Conservation (phyloP, 2,113 vertebrate genomes). For the Picathartes gymnocephalus region DNA sequence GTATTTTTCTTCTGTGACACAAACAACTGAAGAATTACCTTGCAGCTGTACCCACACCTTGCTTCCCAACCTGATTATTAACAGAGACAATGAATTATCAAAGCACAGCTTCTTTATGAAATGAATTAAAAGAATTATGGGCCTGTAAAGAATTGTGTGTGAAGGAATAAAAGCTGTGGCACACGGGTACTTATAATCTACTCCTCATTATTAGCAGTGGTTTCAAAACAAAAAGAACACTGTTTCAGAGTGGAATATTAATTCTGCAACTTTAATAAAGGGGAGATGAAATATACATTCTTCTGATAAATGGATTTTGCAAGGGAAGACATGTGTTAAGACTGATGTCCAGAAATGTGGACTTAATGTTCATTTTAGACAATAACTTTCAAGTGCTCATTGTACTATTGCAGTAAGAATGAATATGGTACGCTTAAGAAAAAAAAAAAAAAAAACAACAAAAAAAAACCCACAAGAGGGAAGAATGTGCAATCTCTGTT, state of each 20-base stretch:
- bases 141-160: not conserved
- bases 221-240: not conserved
- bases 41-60: not conserved
- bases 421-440: fast-evolving
- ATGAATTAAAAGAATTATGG: not conserved
- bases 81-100: not conserved
- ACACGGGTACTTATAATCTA: not conserved
- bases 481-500: not conserved
- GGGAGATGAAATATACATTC: not conserved
- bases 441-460: not conserved
- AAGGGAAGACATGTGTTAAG: not conserved
- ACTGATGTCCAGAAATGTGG: not conserved
- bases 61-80: not conserved
- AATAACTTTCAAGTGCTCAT: not conserved
- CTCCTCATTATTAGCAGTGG: not conserved
- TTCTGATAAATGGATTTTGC: not conserved
- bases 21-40: not conserved
- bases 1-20: not conserved
- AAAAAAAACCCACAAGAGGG: not conserved
- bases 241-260: not conserved
- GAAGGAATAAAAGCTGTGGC: not conserved
- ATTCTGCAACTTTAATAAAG: not conserved
- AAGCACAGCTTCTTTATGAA: not conserved
- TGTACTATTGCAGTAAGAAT: not conserved
- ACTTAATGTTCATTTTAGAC: not conserved